Conservation (phyloP, 2,797 vertebrate species). For the Diceros bicornis region DNA sequence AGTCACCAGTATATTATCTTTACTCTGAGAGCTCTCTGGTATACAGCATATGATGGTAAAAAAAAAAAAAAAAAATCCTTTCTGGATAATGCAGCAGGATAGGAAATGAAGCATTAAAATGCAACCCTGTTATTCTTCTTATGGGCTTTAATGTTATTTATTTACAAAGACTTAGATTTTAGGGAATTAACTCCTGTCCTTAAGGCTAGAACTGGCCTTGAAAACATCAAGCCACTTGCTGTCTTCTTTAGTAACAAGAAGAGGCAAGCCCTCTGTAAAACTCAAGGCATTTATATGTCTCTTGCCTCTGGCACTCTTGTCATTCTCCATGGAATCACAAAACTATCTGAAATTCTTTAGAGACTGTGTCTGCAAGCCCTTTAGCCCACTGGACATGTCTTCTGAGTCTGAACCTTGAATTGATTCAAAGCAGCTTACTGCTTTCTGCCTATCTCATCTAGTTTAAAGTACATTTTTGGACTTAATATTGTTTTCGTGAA, state of each 20-base stretch:
- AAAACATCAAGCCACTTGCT: neutral
- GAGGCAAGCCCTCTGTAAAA: conserved; percentile 46
- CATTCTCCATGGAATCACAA: neutral
- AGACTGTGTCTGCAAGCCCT: neutral
- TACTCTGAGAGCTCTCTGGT: conserved; percentile 8
- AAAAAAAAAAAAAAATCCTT: neutral
- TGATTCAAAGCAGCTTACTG: neutral
- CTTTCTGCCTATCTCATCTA: neutral
- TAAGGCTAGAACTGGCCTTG: conserved; percentile 43
- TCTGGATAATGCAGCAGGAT: neutral
- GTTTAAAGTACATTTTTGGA: neutral
- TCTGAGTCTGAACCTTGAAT: neutral
- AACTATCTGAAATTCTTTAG: conserved; percentile 30
- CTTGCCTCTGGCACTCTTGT: conserved; percentile 17
- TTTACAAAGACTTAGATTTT: conserved; percentile 55
- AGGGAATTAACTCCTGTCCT: conserved; percentile 60
- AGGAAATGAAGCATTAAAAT: conserved; percentile 56
- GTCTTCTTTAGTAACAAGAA: conserved; percentile 63
- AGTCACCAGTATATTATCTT: neutral
- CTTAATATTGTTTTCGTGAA: neutral
- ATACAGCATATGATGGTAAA: neutral
- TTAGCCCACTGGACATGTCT: neutral
- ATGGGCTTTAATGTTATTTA: neutral
- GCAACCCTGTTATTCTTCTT: neutral
- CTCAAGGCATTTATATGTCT: neutral